A percentile compares a stretch with the other conserved stretches of the same genome.
Evolutionary conservation across 2,797 vertebrate species (phyloP).

Genomic region (Hoplostethus atlanticus): DNA sequence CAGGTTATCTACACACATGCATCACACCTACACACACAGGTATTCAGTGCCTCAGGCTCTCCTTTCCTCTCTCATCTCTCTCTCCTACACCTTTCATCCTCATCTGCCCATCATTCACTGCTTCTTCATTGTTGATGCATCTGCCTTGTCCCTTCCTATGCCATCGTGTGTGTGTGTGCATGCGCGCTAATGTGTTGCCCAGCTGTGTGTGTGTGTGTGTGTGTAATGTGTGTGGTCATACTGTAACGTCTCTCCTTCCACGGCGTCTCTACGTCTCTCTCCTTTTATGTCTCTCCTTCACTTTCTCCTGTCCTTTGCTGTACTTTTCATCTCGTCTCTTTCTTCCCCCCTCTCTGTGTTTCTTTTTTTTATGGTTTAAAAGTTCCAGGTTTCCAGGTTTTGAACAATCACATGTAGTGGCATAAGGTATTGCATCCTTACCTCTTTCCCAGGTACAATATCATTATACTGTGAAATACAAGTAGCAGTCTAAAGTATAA

Average conservation of each 20-base stretch:
- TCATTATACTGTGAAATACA: no score
- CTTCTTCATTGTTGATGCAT: conserved; percentile 3
- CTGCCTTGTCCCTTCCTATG: background rate
- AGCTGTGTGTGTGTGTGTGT: conserved; percentile 1
- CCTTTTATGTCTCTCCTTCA: conserved; percentile 3
- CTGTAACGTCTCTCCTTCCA: background rate
- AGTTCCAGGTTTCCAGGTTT: no score
- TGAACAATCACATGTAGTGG: no score
- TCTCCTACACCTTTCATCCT: background rate
- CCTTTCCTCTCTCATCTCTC: background rate
- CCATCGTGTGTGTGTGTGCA: background rate
- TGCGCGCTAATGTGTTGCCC: conserved; percentile 11
- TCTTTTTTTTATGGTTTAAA: background rate
- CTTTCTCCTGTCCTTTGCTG: background rate
- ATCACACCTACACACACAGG: background rate
- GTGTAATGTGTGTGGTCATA: conserved; percentile 8
- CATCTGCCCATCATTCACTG: background rate
- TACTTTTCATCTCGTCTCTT: background rate
- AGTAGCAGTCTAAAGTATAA: no score
- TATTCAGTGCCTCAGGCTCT: conserved; percentile 25
- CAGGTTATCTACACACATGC: conserved; percentile 26
- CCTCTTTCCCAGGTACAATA: no score
- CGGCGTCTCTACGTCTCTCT: background rate
- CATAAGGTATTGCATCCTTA: no score
- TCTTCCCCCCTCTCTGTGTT: background rate